A percentile compares a stretch with the other conserved stretches of the same genome.
Conservation (phyloP, 1,140 invertebrate genomes). For the Lerema accius region DNA sequence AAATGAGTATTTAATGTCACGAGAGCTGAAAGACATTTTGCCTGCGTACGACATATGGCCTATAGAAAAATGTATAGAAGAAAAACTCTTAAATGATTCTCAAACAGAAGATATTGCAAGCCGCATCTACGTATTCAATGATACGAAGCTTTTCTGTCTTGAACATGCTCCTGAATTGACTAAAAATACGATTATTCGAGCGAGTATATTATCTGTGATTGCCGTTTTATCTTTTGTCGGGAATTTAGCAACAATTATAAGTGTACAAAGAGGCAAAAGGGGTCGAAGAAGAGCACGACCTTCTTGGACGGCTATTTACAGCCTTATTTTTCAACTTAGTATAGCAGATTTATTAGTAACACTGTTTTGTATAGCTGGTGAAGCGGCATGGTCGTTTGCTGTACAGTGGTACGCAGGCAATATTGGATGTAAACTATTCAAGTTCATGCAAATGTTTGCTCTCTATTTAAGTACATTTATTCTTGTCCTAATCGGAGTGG, state of each 20-base stretch:
- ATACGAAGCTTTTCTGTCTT: constrained; percentile 73
- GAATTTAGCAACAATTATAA: constrained; percentile 89
- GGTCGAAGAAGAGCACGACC: constrained; percentile 82
- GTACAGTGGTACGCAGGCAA: constrained; percentile 92
- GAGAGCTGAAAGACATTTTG: constrained; percentile 42
- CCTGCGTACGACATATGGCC: constrained; percentile 50
- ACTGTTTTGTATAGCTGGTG: constrained; percentile 90
- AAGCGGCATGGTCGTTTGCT: constrained; percentile 90
- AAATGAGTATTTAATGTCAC: constrained; percentile 46
- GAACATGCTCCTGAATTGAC: constrained; percentile 86
- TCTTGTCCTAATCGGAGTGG: constrained; percentile 91
- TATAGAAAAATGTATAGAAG: constrained; percentile 62
- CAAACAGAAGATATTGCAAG: constrained; percentile 48
- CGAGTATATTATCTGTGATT: constrained; percentile 86
- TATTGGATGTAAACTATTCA: constrained; percentile 90
- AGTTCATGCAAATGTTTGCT: constrained; percentile 92
- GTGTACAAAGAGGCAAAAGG: constrained; percentile 85
- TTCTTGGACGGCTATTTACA: constrained; percentile 88
- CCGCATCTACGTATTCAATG: constrained; percentile 60
- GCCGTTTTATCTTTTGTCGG: constrained; percentile 88
- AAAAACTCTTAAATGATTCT: constrained; percentile 51
- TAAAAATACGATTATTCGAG: constrained; percentile 83
- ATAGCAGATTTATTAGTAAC: constrained; percentile 91
- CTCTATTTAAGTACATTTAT: constrained; percentile 93
- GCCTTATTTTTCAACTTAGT: constrained; percentile 89